A percentile compares a stretch with the other conserved stretches of the same genome.
phyloP scores from a whole-genome alignment of 2,888 invertebrate genomes.

The Cybosia mesomella region DNA sequence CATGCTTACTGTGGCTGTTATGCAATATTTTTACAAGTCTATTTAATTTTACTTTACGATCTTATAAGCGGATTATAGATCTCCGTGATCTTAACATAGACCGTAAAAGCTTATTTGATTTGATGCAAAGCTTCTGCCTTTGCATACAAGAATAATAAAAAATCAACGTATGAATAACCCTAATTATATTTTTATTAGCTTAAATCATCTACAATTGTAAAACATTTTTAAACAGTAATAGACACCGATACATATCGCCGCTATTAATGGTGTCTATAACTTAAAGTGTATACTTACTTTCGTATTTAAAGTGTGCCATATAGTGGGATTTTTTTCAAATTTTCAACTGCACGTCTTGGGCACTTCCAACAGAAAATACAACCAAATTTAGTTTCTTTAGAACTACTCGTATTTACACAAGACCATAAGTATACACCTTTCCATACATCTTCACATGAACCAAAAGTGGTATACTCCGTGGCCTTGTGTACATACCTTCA shows the following conservation, averaged over 20 bases:
- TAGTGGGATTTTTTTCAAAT: background rate
- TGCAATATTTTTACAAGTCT: slow-evolving; percentile 2
- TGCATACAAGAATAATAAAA: background rate
- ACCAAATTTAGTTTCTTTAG: no score
- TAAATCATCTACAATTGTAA: background rate
- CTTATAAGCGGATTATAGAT: background rate
- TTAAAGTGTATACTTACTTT: no score
- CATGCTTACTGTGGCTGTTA: background rate
- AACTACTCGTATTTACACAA: no score
- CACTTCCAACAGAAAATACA: no score
- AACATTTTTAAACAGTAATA: background rate
- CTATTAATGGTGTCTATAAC: no score
- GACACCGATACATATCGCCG: no score
- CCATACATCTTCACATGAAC: no score
- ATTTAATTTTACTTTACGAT: slow-evolving; percentile 1
- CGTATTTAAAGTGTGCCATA: background rate
- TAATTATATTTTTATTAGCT: background rate
- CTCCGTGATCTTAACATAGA: background rate
- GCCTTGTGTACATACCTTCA: background rate
- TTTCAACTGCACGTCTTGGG: no score
- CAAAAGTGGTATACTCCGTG: no score
- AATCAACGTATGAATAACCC: background rate
- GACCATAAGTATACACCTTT: no score
- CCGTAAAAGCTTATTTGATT: background rate
- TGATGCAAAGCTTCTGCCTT: background rate